phyloP scores from a whole-genome alignment of 2,113 vertebrate species.

The Picathartes gymnocephalus region DNA sequence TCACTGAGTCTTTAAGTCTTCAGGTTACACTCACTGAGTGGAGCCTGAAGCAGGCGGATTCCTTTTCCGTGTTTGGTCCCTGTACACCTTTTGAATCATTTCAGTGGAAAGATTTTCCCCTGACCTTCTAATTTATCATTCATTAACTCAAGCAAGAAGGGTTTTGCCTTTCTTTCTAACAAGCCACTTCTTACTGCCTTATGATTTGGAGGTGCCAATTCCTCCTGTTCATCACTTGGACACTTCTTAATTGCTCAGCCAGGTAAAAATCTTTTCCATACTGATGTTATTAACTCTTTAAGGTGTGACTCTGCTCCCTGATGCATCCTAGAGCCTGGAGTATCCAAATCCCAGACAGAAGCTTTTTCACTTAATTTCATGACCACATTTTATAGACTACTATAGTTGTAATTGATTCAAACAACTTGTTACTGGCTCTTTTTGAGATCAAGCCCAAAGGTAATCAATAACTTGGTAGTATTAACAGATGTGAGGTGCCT shows the following conservation, averaged over 20 bases:
- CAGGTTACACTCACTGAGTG: not conserved
- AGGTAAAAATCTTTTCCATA: not conserved
- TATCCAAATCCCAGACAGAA: not conserved
- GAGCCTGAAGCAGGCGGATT: not conserved
- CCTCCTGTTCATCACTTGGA: not conserved
- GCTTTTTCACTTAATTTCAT: not conserved
- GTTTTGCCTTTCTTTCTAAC: not conserved
- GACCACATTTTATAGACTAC: not conserved
- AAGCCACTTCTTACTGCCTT: not conserved
- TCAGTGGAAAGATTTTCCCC: not conserved
- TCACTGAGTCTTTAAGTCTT: not conserved
- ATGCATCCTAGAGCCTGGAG: not conserved
- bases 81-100: not conserved
- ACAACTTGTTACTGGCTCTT: not conserved
- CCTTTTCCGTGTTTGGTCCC: not conserved
- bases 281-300: not conserved
- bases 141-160: not conserved
- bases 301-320: not conserved
- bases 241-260: not conserved
- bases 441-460: not conserved
- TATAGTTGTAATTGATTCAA: not conserved
- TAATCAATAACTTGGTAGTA: not conserved
- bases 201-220: not conserved
- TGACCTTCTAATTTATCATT: not conserved
- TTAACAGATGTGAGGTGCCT: not conserved